Evolutionary conservation across 1,140 invertebrate genomes (phyloP).

Genomic region (Arion vulgaris): DNA sequence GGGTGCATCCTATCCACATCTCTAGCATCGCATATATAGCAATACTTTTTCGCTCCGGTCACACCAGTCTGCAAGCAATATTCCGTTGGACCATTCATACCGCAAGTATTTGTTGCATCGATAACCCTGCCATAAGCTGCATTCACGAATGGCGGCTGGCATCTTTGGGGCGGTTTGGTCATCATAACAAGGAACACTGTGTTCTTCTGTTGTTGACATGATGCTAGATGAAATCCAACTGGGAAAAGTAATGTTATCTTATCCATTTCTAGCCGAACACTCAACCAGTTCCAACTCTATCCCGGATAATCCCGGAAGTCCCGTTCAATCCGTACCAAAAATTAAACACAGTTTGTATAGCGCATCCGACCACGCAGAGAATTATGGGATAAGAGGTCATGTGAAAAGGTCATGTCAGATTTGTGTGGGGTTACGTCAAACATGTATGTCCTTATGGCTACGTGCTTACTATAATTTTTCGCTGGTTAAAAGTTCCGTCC

Average conservation of each 20-base stretch:
- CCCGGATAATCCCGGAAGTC: constrained; percentile 27
- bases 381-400: constrained; percentile 21
- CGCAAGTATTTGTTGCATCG: constrained; percentile 96
- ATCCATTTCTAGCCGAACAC: neutral
- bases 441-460: too few relatives aligned
- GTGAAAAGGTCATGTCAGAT: neutral
- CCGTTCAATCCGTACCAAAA: constrained; percentile 3
- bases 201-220: constrained; percentile 15
- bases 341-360: neutral
- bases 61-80: constrained; percentile 92
- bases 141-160: constrained; percentile 96
- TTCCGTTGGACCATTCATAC: constrained; percentile 70
- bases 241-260: constrained; percentile 33
- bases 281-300: constrained; percentile 35
- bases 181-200: constrained; percentile 74
- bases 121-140: constrained; percentile 86
- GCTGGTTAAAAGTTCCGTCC: too few relatives aligned
- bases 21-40: constrained; percentile 77
- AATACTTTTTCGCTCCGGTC: constrained; percentile 75
- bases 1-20: constrained; percentile 78
- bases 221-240: constrained; percentile 27
- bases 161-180: constrained; percentile 79
- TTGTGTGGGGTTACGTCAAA: too few relatives aligned
- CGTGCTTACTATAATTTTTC: too few relatives aligned
- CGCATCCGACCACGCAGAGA: constrained; percentile 1